phyloP scores from a whole-genome alignment of 2,888 invertebrate genomes.

The Antitype chi region DNA sequence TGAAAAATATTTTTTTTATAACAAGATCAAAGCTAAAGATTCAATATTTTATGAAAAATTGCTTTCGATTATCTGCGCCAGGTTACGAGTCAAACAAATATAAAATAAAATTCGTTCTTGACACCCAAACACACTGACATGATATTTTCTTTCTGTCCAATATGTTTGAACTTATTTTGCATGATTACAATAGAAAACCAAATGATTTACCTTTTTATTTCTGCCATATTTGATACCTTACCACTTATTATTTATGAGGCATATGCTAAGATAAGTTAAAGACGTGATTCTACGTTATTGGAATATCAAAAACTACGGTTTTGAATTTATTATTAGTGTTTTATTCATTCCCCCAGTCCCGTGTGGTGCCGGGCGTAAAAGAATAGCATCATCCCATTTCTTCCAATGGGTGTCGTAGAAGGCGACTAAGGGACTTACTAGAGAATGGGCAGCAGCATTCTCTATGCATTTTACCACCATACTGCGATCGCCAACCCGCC shows the following conservation, averaged over 20 bases:
- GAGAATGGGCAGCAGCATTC: too few species aligned
- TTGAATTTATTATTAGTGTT: constrained; percentile 18
- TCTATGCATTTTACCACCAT: too few species aligned
- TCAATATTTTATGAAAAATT: constrained; percentile 40
- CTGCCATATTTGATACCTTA: constrained; percentile 4
- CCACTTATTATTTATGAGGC: constrained; percentile 37
- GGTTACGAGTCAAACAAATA: neutral
- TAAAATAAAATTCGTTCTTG: neutral
- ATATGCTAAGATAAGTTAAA: constrained; percentile 13
- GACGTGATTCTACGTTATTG: constrained; percentile 26
- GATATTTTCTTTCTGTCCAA: constrained; percentile 34
- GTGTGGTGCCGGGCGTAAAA: too few species aligned
- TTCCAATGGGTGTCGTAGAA: too few species aligned
- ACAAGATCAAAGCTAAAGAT: constrained; percentile 25
- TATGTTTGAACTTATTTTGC: constrained; percentile 35
- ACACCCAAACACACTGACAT: constrained; percentile 21
- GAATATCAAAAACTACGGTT: constrained; percentile 24
- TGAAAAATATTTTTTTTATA: constrained; percentile 2
- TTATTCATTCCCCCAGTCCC: too few species aligned
- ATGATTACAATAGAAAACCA: constrained; percentile 25
- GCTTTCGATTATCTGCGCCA: neutral
- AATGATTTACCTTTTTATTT: constrained; percentile 37
- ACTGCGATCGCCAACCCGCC: too few species aligned
- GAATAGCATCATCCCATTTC: too few species aligned
- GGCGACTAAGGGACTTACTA: too few species aligned